These are phyloP conservation scores for Syngnathus typhle DNA, from an alignment of 2,113 vertebrate species.

Conservation along the genomic window DNA sequence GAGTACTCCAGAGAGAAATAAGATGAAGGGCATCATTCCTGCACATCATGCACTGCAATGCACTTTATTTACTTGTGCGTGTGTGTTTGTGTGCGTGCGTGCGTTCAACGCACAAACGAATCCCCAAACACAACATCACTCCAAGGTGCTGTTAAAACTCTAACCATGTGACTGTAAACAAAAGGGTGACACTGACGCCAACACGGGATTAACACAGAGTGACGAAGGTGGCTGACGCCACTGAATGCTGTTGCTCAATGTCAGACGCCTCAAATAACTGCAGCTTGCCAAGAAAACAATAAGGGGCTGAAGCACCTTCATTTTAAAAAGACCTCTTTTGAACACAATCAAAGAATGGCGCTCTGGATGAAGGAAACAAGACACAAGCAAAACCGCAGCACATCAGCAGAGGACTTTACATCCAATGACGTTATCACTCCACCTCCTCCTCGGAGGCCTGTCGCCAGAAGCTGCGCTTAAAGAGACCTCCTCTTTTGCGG, in stretches of 20 bases:
- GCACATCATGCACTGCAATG: neutral
- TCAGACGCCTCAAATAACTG: constrained; percentile 29
- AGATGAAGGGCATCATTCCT: constrained; percentile 43
- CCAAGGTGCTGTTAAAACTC: too few relatives aligned
- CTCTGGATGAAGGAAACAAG: neutral
- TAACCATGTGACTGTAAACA: neutral
- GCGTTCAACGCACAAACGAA: too few relatives aligned
- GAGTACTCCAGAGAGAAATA: constrained; percentile 14
- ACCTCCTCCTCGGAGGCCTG: constrained; percentile 15
- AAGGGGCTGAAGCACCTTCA: constrained; percentile 34
- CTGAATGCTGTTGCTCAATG: constrained; percentile 18
- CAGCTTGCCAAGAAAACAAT: constrained; percentile 14
- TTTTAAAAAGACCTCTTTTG: neutral
- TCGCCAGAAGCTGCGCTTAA: constrained; percentile 38
- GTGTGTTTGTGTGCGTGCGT: too few relatives aligned
- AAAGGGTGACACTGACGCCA: constrained; percentile 9
- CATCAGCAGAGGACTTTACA: constrained; percentile 15
- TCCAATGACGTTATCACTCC: constrained; percentile 45
- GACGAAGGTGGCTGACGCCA: constrained; percentile 2
- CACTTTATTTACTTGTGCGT: neutral
- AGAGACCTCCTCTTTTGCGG: constrained; percentile 11
- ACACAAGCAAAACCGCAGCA: constrained; percentile 36
- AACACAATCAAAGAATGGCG: neutral
- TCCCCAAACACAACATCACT: too few relatives aligned
- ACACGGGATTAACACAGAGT: constrained; percentile 14